Percentiles rank a stretch among this genome's conserved stretches.
These are phyloP conservation scores for Microplitis demolitor DNA, from an alignment of 1,140 invertebrate genomes.

Conservation along the genomic window DNA sequence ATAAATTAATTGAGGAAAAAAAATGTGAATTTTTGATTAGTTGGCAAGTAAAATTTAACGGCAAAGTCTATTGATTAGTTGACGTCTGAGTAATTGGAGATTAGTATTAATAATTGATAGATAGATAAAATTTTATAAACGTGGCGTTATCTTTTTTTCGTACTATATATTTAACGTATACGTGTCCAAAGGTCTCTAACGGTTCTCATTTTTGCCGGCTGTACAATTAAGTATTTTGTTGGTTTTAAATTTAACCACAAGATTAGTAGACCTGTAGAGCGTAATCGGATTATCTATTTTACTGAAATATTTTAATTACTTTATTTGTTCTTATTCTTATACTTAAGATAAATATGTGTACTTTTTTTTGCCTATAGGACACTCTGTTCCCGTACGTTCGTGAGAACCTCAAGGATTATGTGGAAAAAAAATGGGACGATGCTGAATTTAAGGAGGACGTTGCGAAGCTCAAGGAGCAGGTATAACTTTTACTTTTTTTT, in stretches of 20 bases:
- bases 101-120: background rate
- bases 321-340: background rate
- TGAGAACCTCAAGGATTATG: constrained; percentile 72
- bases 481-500: constrained; percentile 28
- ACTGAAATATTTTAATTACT: background rate
- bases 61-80: too few species aligned
- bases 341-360: background rate
- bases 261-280: background rate
- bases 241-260: too few species aligned
- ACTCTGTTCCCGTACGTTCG: constrained; percentile 81
- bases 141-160: background rate
- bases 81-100: too few species aligned
- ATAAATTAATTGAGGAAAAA: too few species aligned
- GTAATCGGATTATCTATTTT: background rate
- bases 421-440: constrained; percentile 74
- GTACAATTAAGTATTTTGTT: background rate
- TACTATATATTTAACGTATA: background rate
- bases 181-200: background rate
- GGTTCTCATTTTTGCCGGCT: constrained; percentile 8
- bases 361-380: constrained; percentile 65
- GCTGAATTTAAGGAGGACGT: constrained; percentile 73
- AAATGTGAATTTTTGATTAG: background rate
- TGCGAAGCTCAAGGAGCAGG: constrained; percentile 67
- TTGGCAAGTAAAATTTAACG: too few species aligned
- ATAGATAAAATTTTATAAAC: background rate